Base-by-base conservation (phyloP, 2,888 invertebrate species). In the Pyrgus malvae region DNA sequence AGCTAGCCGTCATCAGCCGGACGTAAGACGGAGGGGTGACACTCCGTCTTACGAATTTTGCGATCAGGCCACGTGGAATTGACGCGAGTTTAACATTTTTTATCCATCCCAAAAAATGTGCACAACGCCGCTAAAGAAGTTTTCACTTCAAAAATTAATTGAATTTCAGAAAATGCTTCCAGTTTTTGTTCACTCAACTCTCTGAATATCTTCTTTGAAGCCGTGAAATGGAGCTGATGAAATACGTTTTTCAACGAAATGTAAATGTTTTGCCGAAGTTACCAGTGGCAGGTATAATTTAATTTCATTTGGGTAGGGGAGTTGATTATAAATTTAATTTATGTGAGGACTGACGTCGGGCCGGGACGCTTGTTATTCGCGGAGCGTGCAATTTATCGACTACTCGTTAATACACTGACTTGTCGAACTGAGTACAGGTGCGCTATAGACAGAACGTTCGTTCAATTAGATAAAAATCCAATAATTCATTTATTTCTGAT, bases 271-370 rank as follows among this genome's bases (percentile, higher is more conserved):
- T 79, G 73, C 67, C 75, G 65, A 79, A 80, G 79, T 77, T 74
- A 71, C 76, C 79, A 74, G 72, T 75, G 76, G 78, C 81, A 83
- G 80, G 82, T 83, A 78, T 83, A 84, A 87, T 87, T 87, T 80
- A 81, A 86, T 86, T 85, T 83, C 71, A 78, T 82, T 81, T 78
- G 72, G 77, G 74, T 74, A 75, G 80, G 69, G 66, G 74, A 76
- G 81, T 83, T 86, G 83, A 86, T 86, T 87, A 86, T 86, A 83
- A 86, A 87, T 85, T 87, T 81, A 86, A 87, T 86, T 87, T 83
- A 83, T 86, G 80, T 80, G 74, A 74, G 75, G 76, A 75, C 71
- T 81, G 82, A 79, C 79, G 76, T 78, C 72, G 75, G 69, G 67
- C 42, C 55, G 57, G 59, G 59, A 56, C 63, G 76, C 76, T 86